Evolutionary conservation across 2,888 invertebrate species (phyloP).

Genomic region (Phymatocera aterrima): DNA sequence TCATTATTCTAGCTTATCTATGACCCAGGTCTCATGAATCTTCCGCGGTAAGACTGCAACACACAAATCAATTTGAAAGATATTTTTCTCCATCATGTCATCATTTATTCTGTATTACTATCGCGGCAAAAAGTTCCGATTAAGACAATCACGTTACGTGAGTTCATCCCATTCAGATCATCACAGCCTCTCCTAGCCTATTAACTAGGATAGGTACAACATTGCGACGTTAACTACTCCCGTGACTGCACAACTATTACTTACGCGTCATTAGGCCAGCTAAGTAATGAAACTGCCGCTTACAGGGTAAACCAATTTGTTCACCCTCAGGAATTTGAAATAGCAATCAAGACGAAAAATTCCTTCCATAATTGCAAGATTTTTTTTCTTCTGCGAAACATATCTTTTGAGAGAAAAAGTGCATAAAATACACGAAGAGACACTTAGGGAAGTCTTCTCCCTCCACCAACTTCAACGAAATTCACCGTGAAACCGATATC

Average conservation of each 20-base stretch:
- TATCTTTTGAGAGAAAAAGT: too few species aligned
- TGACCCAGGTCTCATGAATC: slow-evolving; percentile 12
- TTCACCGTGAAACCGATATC: slow-evolving; percentile 24
- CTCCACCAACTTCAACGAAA: slow-evolving; percentile 4
- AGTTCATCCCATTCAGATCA: not conserved
- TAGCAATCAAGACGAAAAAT: not conserved
- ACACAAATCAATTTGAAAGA: not conserved
- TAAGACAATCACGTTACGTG: not conserved
- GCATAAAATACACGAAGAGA: too few species aligned
- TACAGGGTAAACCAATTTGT: not conserved
- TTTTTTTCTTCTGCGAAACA: not conserved
- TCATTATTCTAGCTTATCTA: slow-evolving; percentile 28
- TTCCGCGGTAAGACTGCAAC: not conserved
- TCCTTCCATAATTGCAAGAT: not conserved
- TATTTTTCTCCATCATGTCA: not conserved
- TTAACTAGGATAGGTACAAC: not conserved
- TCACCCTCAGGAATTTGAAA: not conserved
- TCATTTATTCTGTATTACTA: not conserved
- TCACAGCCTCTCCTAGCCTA: too few species aligned
- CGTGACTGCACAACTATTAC: slow-evolving; percentile 7
- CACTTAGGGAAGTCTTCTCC: slow-evolving; percentile 7
- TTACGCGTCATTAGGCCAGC: not conserved
- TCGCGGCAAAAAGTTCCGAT: not conserved
- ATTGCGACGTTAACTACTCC: slow-evolving; percentile 15
- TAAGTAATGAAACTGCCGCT: not conserved